A percentile compares a stretch with the other conserved stretches of the same genome.
These are phyloP conservation scores for Neolamprologus sp. DNA, from an alignment of 2,113 vertebrate genomes.

Conservation along the genomic window DNA sequence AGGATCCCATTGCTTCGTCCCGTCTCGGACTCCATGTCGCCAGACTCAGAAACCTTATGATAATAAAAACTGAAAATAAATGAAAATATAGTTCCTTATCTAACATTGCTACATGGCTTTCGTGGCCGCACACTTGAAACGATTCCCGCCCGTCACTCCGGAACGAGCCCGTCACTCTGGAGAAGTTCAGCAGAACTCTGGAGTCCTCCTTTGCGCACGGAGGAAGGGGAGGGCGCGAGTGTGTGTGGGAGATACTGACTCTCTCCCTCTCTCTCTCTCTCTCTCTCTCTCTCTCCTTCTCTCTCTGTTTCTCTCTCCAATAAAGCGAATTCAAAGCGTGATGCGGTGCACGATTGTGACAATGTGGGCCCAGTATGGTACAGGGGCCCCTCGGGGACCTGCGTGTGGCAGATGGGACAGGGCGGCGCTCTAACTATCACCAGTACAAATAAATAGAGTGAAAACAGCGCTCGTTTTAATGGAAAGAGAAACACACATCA, in stretches of 20 bases:
- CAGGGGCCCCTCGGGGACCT: constrained; percentile 20
- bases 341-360: not conserved
- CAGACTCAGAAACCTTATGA: not conserved
- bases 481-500: constrained; percentile 61
- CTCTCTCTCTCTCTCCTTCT: not conserved
- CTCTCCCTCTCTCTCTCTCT: not conserved
- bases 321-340: not conserved
- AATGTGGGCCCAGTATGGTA: not conserved
- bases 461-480: constrained; percentile 32
- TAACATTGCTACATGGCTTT: constrained; percentile 12
- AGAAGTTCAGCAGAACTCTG: not conserved
- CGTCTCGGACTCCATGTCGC: constrained; percentile 28
- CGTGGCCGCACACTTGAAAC: not conserved
- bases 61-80: not conserved
- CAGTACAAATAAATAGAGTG: constrained; percentile 52
- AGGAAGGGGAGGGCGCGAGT: constrained; percentile 11
- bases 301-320: not conserved
- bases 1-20: constrained; percentile 5
- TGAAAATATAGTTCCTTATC: not conserved
- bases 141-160: not conserved
- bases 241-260: not conserved
- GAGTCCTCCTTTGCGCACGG: constrained; percentile 2
- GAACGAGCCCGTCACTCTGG: constrained; percentile 29
- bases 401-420: constrained; percentile 47
- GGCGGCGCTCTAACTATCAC: constrained; percentile 4